Evolutionary conservation across 2,888 invertebrate genomes (phyloP), one percentile per base, ranked within the genome.

Genomic region (Cataglyphis albicans): DNA sequence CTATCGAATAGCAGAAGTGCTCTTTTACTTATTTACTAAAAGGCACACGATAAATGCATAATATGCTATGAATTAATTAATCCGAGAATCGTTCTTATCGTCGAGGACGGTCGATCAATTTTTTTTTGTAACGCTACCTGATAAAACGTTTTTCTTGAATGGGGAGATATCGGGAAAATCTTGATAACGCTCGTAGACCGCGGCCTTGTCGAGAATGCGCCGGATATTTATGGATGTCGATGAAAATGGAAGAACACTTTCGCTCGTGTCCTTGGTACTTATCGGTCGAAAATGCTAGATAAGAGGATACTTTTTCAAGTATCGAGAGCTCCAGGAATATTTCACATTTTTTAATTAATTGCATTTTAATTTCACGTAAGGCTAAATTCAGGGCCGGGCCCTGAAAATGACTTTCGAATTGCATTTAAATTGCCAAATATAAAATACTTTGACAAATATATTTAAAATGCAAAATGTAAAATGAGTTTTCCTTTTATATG

Each of bases 131-230:
- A 84, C 65, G n/a, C 61, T 55, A 82, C 1, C 55, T 63, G 86
- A 89, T 89, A 89, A 86, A 61, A 63, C 35, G 32, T 18, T 74
- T 65, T 61, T 75, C 55, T 52, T 85, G 80, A 80, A 84, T 83
- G 87, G 18, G 38, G 25, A 61, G 67, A 64, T 48, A 48, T 81
- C 63, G 21, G 65, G 76, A 83, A 86, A 86, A 89, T 86, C 80
- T 70, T 72, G 84, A 88, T 88, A 88, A 75, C 44, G 59, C 48
- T 67, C 32, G 4, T 38, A 38, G 35, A 83, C 81, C 67, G 67
- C 80, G 65, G n/a, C 35, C 73, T 61, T 65, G 75, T 38, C 59
- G 65, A 74, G 73, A 70, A 74, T 67, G 63, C 63, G 7, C 3
- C 35, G 41, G n/a, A 35, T 52, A 52, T 38, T 67, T 61, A 73